phyloP scores from a whole-genome alignment of 2,113 vertebrate species.

The Corapipo altera region DNA sequence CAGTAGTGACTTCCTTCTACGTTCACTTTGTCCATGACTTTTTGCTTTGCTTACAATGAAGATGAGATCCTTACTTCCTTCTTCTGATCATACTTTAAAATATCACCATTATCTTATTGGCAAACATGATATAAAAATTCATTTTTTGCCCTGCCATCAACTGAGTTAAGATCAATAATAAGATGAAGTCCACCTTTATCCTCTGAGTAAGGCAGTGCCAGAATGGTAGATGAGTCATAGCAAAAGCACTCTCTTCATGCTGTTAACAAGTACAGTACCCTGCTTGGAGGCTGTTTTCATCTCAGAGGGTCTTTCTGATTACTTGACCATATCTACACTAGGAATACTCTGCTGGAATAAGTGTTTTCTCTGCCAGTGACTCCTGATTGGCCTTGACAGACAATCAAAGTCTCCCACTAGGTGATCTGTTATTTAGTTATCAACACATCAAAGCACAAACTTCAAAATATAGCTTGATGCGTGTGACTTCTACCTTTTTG shows the following conservation, averaged over 20 bases:
- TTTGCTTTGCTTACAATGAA: not conserved
- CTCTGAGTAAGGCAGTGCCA: not conserved
- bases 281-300: slow-evolving; percentile 6
- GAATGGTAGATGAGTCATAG: not conserved
- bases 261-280: not conserved
- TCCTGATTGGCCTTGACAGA: slow-evolving; percentile 20
- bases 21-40: not conserved
- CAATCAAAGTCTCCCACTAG: slow-evolving; percentile 34
- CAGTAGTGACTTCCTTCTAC: not conserved
- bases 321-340: not conserved
- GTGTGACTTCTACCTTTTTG: not conserved
- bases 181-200: not conserved
- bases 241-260: not conserved
- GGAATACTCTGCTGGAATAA: not conserved
- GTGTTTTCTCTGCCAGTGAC: not conserved
- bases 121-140: not conserved
- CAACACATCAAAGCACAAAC: slow-evolving; percentile 14
- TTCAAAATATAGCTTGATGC: not conserved
- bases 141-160: not conserved
- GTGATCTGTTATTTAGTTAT: slow-evolving; percentile 32
- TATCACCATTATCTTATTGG: not conserved
- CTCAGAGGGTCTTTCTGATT: slow-evolving; percentile 18
- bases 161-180: not conserved
- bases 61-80: not conserved
- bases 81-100: not conserved